Conservation (phyloP, 2,797 vertebrate genomes). For the Salmo trutta region DNA sequence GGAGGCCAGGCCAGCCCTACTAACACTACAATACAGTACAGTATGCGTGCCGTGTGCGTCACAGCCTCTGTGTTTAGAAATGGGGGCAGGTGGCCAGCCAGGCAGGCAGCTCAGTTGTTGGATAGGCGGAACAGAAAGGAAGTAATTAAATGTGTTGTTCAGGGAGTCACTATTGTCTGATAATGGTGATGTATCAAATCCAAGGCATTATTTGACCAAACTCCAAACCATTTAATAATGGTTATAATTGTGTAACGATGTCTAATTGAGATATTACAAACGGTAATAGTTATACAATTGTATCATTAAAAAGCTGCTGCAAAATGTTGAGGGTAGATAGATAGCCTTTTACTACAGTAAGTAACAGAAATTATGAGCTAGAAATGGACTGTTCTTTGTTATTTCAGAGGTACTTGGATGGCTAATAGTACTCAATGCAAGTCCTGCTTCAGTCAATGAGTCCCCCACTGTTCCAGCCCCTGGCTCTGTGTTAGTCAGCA, state of each 20-base stretch:
- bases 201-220: background rate
- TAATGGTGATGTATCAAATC: conserved; percentile 23
- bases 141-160: too few relatives aligned
- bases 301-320: background rate
- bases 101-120: conserved; percentile 38
- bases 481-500: conserved; percentile 35
- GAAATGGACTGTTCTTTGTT: background rate
- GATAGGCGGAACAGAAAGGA: too few relatives aligned
- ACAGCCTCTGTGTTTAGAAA: conserved; percentile 68
- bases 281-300: background rate
- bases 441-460: background rate
- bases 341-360: background rate
- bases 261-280: background rate
- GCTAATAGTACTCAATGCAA: background rate
- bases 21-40: conserved; percentile 30
- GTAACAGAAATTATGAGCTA: background rate
- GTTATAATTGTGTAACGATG: background rate
- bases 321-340: background rate
- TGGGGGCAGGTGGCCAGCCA: conserved; percentile 56
- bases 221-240: background rate
- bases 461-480: background rate
- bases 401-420: background rate
- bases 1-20: conserved; percentile 44
- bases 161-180: conserved; percentile 20
- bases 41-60: conserved; percentile 52